A percentile compares a stretch with the other conserved stretches of the same genome.
phyloP scores from a whole-genome alignment of 2,888 invertebrate genomes.

The Anoncus sp. region DNA sequence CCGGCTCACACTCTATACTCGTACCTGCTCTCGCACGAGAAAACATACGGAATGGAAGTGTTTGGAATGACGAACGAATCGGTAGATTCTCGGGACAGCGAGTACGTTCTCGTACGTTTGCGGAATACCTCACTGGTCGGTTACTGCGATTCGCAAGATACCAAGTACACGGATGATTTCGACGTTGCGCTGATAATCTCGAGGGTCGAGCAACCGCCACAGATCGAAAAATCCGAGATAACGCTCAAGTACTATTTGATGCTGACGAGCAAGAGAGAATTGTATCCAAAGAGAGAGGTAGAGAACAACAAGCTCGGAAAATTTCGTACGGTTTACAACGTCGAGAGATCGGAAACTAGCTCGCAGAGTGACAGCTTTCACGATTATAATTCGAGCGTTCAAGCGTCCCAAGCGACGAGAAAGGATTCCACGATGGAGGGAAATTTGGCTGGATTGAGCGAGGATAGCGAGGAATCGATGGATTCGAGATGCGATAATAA shows the following conservation, averaged over 20 bases:
- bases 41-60: constrained; percentile 88
- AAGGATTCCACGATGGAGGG: constrained; percentile 59
- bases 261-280: constrained; percentile 83
- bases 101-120: constrained; percentile 87
- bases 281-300: constrained; percentile 86
- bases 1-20: constrained; percentile 88
- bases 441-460: constrained; percentile 46
- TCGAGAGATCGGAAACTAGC: constrained; percentile 74
- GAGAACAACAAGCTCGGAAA: constrained; percentile 86
- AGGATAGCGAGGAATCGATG: constrained; percentile 52
- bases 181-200: constrained; percentile 88
- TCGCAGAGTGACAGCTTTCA: constrained; percentile 74
- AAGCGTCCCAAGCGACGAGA: constrained; percentile 50
- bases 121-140: constrained; percentile 85
- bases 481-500: constrained; percentile 46
- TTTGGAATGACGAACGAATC: constrained; percentile 85
- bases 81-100: constrained; percentile 82
- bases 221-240: constrained; percentile 76
- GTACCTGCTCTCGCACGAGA: constrained; percentile 88
- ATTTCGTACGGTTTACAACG: constrained; percentile 86
- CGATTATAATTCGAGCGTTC: constrained; percentile 70
- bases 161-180: constrained; percentile 87
- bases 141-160: constrained; percentile 86
- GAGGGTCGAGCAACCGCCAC: constrained; percentile 83
- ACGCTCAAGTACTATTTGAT: constrained; percentile 80